Percentiles rank a stretch among this genome's conserved stretches.
phyloP scores from a whole-genome alignment of 2,797 vertebrate species.

The Acrossocheilus wenchowensis region DNA sequence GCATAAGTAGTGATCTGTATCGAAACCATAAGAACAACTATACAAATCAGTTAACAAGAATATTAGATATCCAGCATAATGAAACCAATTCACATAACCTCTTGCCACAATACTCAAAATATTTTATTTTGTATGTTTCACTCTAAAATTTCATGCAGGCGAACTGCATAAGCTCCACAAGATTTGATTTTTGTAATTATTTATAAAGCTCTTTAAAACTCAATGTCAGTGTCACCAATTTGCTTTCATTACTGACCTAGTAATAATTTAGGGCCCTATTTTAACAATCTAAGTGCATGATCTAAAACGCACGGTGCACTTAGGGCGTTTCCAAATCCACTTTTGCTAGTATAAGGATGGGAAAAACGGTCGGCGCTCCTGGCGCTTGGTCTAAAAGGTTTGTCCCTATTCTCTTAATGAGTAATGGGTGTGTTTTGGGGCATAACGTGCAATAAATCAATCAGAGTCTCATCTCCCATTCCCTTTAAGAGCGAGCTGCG shows the following conservation, averaged over 20 bases:
- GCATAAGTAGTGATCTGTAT: background rate
- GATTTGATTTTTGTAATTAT: background rate
- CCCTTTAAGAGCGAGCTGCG: no score
- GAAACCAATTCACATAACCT: background rate
- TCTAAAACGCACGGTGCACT: no score
- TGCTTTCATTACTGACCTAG: background rate
- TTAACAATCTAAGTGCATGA: no score
- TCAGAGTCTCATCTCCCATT: no score
- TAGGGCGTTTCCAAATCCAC: no score
- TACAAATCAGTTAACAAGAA: background rate
- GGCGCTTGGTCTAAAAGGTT: no score
- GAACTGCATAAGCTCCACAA: background rate
- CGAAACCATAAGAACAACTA: background rate
- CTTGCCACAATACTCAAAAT: background rate
- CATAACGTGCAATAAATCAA: no score
- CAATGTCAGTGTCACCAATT: background rate
- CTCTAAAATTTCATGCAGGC: background rate
- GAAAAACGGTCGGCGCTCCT: no score
- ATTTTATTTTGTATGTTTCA: background rate
- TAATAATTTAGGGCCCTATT: background rate
- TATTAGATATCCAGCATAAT: background rate
- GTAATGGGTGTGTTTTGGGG: no score
- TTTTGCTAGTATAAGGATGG: no score
- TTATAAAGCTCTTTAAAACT: background rate
- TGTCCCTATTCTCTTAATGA: no score